A percentile compares a stretch with the other conserved stretches of the same genome.
Conservation (phyloP, 2,113 vertebrate species). For the Scolopax mira region DNA sequence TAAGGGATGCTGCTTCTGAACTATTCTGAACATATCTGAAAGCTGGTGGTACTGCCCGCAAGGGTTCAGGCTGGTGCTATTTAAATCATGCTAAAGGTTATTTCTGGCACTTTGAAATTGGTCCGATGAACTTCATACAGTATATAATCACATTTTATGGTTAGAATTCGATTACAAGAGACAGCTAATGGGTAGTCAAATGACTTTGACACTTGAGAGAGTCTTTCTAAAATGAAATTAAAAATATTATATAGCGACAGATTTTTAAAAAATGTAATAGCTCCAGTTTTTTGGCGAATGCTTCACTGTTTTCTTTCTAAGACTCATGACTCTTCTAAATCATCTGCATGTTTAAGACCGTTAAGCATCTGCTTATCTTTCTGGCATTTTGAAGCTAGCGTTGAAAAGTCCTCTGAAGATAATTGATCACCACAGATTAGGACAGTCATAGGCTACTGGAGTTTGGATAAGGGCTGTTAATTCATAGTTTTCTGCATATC, state of each 20-base stretch:
- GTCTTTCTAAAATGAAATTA: neutral
- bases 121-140: neutral
- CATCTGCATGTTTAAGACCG: neutral
- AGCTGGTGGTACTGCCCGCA: slow-evolving; percentile 5
- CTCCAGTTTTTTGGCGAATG: neutral
- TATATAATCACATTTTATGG: slow-evolving; percentile 36
- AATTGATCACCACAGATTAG: neutral
- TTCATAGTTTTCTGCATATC: neutral
- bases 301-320: neutral
- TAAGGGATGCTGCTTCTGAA: neutral
- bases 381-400: neutral
- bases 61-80: neutral
- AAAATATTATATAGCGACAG: neutral
- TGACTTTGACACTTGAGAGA: neutral
- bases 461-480: neutral
- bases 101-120: slow-evolving; percentile 8
- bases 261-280: neutral
- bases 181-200: slow-evolving; percentile 13
- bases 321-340: neutral
- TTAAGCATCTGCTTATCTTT: neutral
- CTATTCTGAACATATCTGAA: neutral
- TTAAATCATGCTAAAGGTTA: slow-evolving; percentile 20
- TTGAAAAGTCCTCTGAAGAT: neutral
- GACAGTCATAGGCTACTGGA: neutral
- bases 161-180: slow-evolving; percentile 17